These are phyloP conservation scores for Lasioglossum oenotherae DNA, from an alignment of 2,888 invertebrate genomes.

Conservation along the genomic window DNA sequence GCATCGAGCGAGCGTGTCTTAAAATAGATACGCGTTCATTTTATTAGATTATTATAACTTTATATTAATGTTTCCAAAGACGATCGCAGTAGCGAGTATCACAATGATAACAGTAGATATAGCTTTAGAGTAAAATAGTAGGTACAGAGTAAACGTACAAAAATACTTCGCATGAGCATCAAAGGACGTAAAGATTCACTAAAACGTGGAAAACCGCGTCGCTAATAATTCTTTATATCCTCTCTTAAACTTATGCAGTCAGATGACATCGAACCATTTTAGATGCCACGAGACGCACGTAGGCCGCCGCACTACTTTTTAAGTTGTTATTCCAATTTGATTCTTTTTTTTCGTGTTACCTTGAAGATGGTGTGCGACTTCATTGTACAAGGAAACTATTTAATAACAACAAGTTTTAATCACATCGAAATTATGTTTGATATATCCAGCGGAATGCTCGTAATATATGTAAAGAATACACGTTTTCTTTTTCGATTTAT, in stretches of 20 bases:
- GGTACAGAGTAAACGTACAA: conserved; percentile 82
- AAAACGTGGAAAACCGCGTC: conserved; percentile 73
- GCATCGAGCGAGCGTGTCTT: conserved; percentile 51
- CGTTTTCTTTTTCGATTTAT: conserved; percentile 1
- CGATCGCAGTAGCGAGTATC: conserved; percentile 78
- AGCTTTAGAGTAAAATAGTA: conserved; percentile 76
- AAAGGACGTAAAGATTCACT: conserved; percentile 74
- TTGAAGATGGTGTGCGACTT: conserved; percentile 68
- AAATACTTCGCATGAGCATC: conserved; percentile 80
- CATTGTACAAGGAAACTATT: conserved; percentile 54
- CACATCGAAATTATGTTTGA: conserved; percentile 40
- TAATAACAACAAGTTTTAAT: conserved; percentile 51
- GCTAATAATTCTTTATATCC: conserved; percentile 63
- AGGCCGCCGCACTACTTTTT: conserved; percentile 72
- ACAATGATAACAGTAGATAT: conserved; percentile 81
- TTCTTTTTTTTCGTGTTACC: conserved; percentile 53
- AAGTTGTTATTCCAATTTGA: conserved; percentile 68
- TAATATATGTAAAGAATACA: conserved; percentile 53
- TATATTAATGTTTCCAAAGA: conserved; percentile 73
- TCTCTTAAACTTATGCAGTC: conserved; percentile 66
- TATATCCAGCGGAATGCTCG: conserved; percentile 42
- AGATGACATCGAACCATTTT: conserved; percentile 52
- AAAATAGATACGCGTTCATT: conserved; percentile 66
- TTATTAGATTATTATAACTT: conserved; percentile 65
- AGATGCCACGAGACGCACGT: conserved; percentile 66